These are phyloP conservation scores for Chaetodon auriga DNA, from an alignment of 2,113 vertebrate genomes.

Conservation along the genomic window DNA sequence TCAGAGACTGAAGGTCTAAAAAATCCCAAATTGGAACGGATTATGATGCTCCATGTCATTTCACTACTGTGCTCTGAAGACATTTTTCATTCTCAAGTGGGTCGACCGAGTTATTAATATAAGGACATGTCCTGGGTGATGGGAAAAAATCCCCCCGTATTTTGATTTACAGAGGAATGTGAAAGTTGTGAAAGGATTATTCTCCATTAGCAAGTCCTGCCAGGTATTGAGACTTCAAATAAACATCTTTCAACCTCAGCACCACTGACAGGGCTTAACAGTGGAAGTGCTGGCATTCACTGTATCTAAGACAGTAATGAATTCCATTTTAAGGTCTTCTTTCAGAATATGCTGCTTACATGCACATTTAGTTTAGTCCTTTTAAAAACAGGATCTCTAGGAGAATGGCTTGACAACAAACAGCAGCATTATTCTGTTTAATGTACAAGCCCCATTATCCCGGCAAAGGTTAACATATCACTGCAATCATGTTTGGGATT, in stretches of 20 bases:
- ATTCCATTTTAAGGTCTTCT: constrained; percentile 19
- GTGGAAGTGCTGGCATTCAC: constrained; percentile 3
- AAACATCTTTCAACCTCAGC: constrained; percentile 34
- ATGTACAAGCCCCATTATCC: background rate
- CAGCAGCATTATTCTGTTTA: background rate
- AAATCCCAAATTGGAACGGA: constrained; percentile 42
- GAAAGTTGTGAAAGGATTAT: constrained; percentile 58
- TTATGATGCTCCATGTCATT: constrained; percentile 43
- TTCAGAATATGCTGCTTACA: constrained; percentile 18
- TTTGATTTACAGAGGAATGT: constrained; percentile 52
- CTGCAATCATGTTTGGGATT: background rate
- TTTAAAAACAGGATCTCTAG: background rate
- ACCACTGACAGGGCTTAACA: constrained; percentile 36
- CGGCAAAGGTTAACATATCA: background rate
- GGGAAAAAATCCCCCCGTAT: constrained; percentile 12
- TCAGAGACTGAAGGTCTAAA: constrained; percentile 38
- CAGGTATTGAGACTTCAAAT: constrained; percentile 59
- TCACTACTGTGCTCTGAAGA: constrained; percentile 33
- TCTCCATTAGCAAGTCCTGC: constrained; percentile 46
- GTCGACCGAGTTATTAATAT: constrained; percentile 43
- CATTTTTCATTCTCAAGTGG: constrained; percentile 46
- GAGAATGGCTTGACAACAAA: background rate
- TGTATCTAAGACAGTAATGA: background rate
- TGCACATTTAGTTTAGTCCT: constrained; percentile 7
- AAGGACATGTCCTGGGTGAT: constrained; percentile 34